Percentiles rank a stretch among this genome's conserved stretches.
These are phyloP conservation scores for Norana najaformis DNA, from an alignment of 2,888 invertebrate species.

Conservation along the genomic window DNA sequence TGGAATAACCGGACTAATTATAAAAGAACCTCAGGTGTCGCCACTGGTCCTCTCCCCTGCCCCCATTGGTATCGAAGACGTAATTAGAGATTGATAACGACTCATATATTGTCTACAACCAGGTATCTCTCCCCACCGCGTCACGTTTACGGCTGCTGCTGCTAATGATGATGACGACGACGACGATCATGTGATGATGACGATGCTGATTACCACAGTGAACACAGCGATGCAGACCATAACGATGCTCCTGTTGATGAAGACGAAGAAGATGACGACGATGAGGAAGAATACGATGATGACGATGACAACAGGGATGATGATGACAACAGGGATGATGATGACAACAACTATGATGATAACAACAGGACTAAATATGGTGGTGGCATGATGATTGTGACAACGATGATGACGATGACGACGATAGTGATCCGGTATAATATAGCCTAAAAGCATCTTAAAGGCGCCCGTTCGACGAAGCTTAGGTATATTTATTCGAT, in stretches of 20 bases:
- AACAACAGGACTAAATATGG: neutral
- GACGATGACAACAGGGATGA: neutral
- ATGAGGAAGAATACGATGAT: neutral
- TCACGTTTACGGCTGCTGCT: neutral
- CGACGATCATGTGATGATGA: conserved; percentile 6
- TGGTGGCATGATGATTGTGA: neutral
- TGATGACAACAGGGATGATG: neutral
- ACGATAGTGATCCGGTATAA: neutral
- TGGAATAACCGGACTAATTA: conserved; percentile 13
- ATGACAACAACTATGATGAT: neutral
- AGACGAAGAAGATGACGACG: neutral
- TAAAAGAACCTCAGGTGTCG: conserved; percentile 6
- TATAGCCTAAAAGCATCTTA: neutral
- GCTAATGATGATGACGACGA: neutral
- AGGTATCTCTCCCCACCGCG: neutral
- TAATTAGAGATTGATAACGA: conserved; percentile 7
- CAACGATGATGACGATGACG: neutral
- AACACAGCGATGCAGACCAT: neutral
- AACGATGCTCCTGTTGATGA: neutral
- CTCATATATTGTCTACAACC: neutral
- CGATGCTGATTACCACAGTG: neutral
- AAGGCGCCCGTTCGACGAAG: no score
- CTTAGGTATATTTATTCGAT: no score
- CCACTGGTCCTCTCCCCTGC: neutral
- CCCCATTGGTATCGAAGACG: conserved; percentile 5